Evolutionary conservation across 2,797 vertebrate genomes (phyloP).

Genomic region (Neostethus bicornis): DNA sequence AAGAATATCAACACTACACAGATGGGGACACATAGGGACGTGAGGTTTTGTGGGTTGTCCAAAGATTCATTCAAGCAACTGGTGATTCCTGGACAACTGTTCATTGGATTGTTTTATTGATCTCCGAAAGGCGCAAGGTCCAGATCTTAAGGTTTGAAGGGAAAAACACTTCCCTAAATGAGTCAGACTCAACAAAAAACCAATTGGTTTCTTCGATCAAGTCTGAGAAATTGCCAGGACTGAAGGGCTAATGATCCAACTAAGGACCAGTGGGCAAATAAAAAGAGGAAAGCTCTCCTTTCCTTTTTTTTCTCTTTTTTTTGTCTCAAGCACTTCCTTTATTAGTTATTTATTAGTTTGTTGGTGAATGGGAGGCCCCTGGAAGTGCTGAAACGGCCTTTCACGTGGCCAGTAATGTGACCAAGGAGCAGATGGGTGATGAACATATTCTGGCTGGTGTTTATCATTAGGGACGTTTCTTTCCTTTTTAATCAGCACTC

Average conservation of each 20-base stretch:
- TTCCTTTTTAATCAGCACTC: conserved; percentile 40
- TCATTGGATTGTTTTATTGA: too few species aligned
- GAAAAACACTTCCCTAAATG: not conserved
- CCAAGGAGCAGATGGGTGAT: conserved; percentile 10
- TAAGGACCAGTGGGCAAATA: not conserved
- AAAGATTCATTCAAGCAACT: too few species aligned
- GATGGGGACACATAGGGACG: too few species aligned
- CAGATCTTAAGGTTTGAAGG: not conserved
- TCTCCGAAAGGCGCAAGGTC: not conserved
- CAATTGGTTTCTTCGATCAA: too few species aligned
- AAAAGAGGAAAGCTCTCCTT: not conserved
- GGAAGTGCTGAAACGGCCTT: conserved; percentile 58
- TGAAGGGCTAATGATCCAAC: not conserved
- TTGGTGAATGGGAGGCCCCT: conserved; percentile 42
- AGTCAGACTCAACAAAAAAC: too few species aligned
- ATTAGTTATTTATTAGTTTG: conserved; percentile 50
- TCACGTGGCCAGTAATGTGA: conserved; percentile 54
- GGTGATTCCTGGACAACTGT: too few species aligned
- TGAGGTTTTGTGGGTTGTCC: too few species aligned
- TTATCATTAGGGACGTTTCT: conserved; percentile 9
- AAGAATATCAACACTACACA: not conserved
- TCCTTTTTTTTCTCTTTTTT: too few species aligned
- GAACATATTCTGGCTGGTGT: conserved; percentile 10
- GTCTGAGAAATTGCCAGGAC: too few species aligned
- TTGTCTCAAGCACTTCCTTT: conserved; percentile 25